A percentile compares a stretch with the other conserved stretches of the same genome.
Evolutionary conservation across 2,888 invertebrate species (phyloP).

Genomic region (Sinelater perroti): DNA sequence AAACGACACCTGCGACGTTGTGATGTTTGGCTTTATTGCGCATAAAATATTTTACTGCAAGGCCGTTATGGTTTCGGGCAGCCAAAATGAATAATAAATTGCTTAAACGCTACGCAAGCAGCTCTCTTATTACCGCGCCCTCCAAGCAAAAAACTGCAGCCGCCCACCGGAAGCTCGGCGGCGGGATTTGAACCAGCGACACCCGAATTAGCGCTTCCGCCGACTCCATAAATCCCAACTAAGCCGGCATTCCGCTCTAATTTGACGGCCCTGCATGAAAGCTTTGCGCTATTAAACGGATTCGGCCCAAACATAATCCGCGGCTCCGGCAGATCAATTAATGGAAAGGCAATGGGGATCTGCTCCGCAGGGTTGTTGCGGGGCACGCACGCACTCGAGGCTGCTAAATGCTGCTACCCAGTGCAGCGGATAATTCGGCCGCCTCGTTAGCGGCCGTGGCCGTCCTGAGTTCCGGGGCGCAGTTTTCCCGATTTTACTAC

Average conservation of each 20-base stretch:
- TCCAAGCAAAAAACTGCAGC: no score
- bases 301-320: not conserved
- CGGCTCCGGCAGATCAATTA: not conserved
- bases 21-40: slow-evolving; percentile 36
- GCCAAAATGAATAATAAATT: slow-evolving; percentile 35
- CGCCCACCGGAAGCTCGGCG: no score
- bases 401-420: slow-evolving; percentile 3
- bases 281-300: not conserved
- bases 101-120: no score
- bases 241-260: no score
- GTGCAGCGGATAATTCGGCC: slow-evolving; percentile 13
- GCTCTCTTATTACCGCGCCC: no score
- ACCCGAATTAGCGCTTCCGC: no score
- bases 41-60: slow-evolving; percentile 36
- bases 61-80: slow-evolving; percentile 31
- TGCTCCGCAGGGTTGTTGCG: not conserved
- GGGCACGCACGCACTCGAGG: slow-evolving; percentile 1
- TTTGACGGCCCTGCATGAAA: no score
- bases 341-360: not conserved
- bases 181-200: no score
- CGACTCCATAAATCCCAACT: no score
- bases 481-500: slow-evolving; percentile 35
- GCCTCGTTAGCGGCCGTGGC: slow-evolving; percentile 28
- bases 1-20: slow-evolving; percentile 38
- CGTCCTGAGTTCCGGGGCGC: slow-evolving; percentile 25